Percentiles rank a stretch among this genome's conserved stretches.
These are phyloP conservation scores for Lucilia cuprina DNA, from an alignment of 1,140 invertebrate genomes.

Conservation along the genomic window DNA sequence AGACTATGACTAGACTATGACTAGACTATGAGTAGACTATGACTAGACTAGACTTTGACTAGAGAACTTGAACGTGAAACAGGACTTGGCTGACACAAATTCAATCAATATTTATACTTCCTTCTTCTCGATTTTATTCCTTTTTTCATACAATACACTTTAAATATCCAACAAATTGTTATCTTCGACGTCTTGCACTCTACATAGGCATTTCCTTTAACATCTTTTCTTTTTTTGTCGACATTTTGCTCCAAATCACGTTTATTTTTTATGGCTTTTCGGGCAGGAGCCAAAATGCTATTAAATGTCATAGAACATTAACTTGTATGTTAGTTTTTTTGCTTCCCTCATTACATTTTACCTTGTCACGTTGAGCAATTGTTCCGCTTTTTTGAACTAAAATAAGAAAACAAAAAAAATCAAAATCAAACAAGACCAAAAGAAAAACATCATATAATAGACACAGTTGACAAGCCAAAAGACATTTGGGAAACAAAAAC, in stretches of 20 bases:
- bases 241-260: conserved; percentile 17
- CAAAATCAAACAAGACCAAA: background rate
- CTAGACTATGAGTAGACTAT: no score
- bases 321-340: conserved; percentile 23
- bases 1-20: no score
- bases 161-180: background rate
- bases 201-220: background rate
- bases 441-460: conserved; percentile 10
- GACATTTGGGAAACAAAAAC: background rate
- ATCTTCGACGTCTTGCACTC: background rate
- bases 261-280: conserved; percentile 13
- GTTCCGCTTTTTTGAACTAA: conserved; percentile 16
- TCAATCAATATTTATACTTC: no score
- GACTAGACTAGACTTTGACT: no score
- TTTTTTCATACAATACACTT: background rate
- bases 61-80: no score
- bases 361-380: conserved; percentile 27
- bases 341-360: background rate
- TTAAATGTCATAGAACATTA: conserved; percentile 34
- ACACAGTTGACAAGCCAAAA: conserved; percentile 26
- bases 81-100: no score
- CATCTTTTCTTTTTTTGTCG: background rate
- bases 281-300: background rate
- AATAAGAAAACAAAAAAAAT: background rate
- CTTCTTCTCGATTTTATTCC: background rate